phyloP scores from a whole-genome alignment of 2,888 invertebrate species.

The Sepioteuthis lessoniana region DNA sequence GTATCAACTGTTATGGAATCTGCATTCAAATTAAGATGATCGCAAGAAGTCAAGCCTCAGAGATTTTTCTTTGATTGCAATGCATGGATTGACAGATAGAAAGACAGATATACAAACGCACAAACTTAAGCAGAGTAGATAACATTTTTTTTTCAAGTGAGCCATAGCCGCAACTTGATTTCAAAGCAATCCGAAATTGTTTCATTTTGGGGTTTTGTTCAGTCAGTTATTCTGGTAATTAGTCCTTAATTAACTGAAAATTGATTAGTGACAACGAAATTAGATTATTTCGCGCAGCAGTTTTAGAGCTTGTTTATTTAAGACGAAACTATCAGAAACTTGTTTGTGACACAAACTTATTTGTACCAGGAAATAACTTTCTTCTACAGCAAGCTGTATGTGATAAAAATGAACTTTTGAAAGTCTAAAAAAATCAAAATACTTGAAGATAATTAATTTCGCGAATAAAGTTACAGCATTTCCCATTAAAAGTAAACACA shows the following conservation, averaged over 20 bases:
- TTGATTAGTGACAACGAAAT: slow-evolving; percentile 49
- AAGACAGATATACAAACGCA: too few species aligned
- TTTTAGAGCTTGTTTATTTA: not conserved
- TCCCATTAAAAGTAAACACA: too few species aligned
- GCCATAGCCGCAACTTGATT: not conserved
- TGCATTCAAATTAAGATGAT: too few species aligned
- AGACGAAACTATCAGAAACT: not conserved
- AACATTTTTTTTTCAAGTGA: not conserved
- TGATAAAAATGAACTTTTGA: not conserved
- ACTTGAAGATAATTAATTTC: too few species aligned
- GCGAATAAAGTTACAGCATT: too few species aligned
- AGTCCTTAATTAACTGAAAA: not conserved
- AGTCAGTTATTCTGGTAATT: slow-evolving; percentile 48
- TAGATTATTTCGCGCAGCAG: slow-evolving; percentile 48
- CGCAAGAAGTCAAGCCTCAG: too few species aligned
- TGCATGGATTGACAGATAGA: too few species aligned
- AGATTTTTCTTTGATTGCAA: too few species aligned
- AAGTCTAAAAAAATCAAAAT: too few species aligned
- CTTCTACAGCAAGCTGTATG: not conserved
- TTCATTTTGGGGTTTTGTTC: not conserved
- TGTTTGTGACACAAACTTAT: not conserved
- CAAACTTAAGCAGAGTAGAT: too few species aligned
- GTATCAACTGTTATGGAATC: too few species aligned
- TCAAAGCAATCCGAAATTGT: not conserved
- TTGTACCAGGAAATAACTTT: not conserved